Percentiles rank a stretch among this genome's conserved stretches.
These are phyloP conservation scores for Zygothrica quintamaculata DNA, from an alignment of 2,888 invertebrate genomes.

Conservation along the genomic window DNA sequence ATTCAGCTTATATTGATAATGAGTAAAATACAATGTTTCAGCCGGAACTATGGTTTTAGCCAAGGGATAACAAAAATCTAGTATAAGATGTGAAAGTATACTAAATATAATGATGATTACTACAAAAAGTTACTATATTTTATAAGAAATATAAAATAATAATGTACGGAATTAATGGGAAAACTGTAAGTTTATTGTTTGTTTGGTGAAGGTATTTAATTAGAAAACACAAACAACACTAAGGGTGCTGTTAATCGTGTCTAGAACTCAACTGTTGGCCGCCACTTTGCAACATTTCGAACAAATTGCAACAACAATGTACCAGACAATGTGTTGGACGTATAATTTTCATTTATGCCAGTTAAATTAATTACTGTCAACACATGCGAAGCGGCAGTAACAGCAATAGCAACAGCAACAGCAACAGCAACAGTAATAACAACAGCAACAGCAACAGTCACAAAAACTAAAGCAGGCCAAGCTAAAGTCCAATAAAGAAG, in stretches of 20 bases:
- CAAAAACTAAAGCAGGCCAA: conserved; percentile 76
- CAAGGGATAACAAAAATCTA: no score
- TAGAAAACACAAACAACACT: conserved; percentile 7
- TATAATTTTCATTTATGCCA: conserved; percentile 75
- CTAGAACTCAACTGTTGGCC: conserved; percentile 6
- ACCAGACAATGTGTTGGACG: conserved; percentile 67
- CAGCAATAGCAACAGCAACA: conserved; percentile 32
- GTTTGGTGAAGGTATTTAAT: not conserved
- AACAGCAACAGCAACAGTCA: conserved; percentile 17
- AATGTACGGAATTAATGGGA: no score
- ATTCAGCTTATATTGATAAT: no score
- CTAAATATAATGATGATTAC: no score
- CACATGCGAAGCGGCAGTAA: conserved; percentile 60
- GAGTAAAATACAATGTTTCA: no score
- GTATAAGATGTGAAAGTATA: no score
- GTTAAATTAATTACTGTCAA: conserved; percentile 80
- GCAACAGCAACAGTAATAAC: conserved; percentile 19
- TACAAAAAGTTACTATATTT: no score
- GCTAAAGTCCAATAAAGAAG: conserved; percentile 58
- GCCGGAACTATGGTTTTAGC: no score
- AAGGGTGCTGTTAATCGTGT: not conserved
- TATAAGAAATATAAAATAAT: no score
- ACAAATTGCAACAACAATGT: conserved; percentile 56
- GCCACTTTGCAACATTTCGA: conserved; percentile 44
- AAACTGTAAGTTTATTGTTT: not conserved